Percentiles rank a stretch among this genome's conserved stretches.
Conservation (phyloP, 1,140 invertebrate genomes). For the Nasonia vitripennis region DNA sequence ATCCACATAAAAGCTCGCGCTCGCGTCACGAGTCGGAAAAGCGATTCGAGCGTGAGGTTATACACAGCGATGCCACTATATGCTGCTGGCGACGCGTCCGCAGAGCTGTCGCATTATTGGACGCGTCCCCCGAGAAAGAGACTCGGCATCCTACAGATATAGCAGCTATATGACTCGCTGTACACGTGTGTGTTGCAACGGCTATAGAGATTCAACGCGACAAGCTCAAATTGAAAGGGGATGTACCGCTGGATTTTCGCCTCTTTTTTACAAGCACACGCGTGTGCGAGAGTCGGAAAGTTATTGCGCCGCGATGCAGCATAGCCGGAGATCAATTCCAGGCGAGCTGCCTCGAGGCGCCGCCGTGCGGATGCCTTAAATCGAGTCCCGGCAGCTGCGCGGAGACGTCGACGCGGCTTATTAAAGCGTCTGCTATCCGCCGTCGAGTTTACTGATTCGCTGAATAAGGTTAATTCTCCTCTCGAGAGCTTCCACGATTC, state of each 20-base stretch:
- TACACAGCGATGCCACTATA: too few species aligned
- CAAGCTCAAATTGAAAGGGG: slow-evolving; percentile 7
- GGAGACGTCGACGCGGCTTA: not conserved
- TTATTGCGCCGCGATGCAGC: not conserved
- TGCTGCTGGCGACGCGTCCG: too few species aligned
- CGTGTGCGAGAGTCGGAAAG: not conserved
- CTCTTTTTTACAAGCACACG: too few species aligned
- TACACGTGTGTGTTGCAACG: not conserved
- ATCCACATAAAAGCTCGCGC: too few species aligned
- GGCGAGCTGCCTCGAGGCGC: not conserved
- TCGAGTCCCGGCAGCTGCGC: not conserved
- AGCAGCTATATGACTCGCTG: not conserved
- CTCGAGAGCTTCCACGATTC: too few species aligned
- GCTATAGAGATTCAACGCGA: not conserved
- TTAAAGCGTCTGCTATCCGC: slow-evolving; percentile 10
- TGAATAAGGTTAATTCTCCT: not conserved
- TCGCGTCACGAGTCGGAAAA: not conserved
- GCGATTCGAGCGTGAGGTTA: not conserved
- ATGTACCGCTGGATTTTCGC: not conserved
- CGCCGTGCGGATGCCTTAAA: not conserved
- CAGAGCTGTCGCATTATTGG: not conserved
- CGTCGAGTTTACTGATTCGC: not conserved
- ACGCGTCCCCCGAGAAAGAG: not conserved
- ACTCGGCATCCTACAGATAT: not conserved
- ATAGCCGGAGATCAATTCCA: not conserved